Evolutionary conservation across 2,888 invertebrate genomes (phyloP), one percentile per base, ranked within the genome.

Genomic region (Cetonia aurata): DNA sequence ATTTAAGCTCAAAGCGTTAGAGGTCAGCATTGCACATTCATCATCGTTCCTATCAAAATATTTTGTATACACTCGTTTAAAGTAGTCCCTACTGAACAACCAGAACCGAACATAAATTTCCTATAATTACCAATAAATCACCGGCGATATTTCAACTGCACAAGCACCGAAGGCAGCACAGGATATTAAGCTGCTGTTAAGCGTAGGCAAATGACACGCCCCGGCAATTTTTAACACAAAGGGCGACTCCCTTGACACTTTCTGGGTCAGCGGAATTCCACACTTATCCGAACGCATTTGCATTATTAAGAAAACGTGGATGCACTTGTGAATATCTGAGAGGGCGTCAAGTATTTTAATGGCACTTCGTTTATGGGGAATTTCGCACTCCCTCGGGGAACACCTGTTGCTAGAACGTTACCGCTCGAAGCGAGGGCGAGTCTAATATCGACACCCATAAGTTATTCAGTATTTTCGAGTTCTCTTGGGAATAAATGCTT

Each of bases 391-490:
- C 62, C 48, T 62, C 33, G 48, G 33, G 10, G 62, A 33, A 62
- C 62, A 62, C 62, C 62, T 62, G 62, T 62, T 62, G 62, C 62
- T 42, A 17, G 48, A 62, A 62, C 33, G 62, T 48, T 62, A 25
- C 25, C 25, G 25, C 3, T 25, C 25, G 3, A 4, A 25, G 25
- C 25, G 1, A 4, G 25, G 25, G 25, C 25, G 25, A 25, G 4
- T 25, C 25, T 4, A 25, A 25, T 25, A 25, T 25, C 4, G 25
- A 4, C 25, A 25, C 25, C 3, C 25, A 25, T 25, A 4, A 25
- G 25, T 25, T 25, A 25, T 25, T 25, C 25, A 25, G 4, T 25
- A 25, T 25, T 25, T 25, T 4, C 4, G 25, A 25, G 25, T 25
- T 25, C 25, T 4, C 25, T 25, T 25, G 25, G 25, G 25, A 25